Conservation (phyloP, 2,797 vertebrate species). For the Micromesistius poutassou region DNA sequence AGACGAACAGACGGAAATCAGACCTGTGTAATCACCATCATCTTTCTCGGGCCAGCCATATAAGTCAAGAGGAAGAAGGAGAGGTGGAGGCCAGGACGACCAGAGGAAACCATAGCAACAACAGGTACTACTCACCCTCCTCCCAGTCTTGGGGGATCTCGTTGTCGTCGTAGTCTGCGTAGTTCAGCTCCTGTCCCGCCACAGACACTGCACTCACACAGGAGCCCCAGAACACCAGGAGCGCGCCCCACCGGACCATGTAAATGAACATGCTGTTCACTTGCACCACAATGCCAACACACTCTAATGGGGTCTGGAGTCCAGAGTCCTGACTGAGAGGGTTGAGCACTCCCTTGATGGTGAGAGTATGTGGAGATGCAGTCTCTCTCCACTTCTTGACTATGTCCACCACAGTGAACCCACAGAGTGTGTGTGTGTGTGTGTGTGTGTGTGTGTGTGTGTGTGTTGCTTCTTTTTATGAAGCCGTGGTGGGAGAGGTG, state of each 20-base stretch:
- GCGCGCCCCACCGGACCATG: slow-evolving; percentile 21
- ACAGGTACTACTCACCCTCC: slow-evolving; percentile 27
- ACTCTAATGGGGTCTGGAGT: too few species aligned
- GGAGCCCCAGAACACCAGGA: slow-evolving; percentile 38
- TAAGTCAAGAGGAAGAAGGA: neutral
- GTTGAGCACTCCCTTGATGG: neutral
- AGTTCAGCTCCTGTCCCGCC: slow-evolving; percentile 43
- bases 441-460: neutral
- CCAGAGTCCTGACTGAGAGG: too few species aligned
- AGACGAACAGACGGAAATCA: neutral
- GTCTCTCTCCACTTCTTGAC: neutral
- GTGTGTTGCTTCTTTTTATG: slow-evolving; percentile 7
- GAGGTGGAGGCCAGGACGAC: too few species aligned
- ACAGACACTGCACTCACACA: slow-evolving; percentile 30
- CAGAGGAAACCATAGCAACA: neutral
- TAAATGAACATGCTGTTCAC: slow-evolving; percentile 35
- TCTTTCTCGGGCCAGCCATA: neutral
- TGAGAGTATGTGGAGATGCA: neutral
- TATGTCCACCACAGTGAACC: too few species aligned
- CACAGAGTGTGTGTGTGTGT: slow-evolving; percentile 17
- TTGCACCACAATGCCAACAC: too few species aligned
- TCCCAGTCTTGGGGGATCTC: slow-evolving; percentile 59
- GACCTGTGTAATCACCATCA: neutral
- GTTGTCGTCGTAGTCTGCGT: slow-evolving; percentile 48
- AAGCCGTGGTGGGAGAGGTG: slow-evolving; percentile 18